Evolutionary conservation across 2,113 vertebrate species (phyloP), one percentile per base, ranked within the genome.

Genomic region (Neoarius graeffei): DNA sequence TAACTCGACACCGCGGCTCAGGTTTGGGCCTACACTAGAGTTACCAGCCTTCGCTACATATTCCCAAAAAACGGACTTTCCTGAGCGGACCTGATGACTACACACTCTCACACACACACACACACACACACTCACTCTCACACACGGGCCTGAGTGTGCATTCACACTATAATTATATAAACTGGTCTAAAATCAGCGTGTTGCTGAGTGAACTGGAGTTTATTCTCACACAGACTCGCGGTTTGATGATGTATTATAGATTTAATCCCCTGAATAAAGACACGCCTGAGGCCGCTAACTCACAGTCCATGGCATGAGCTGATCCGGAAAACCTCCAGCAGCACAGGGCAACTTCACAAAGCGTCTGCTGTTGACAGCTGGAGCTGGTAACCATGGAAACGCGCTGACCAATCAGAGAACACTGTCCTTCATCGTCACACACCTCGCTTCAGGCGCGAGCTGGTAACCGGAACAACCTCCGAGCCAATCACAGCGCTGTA

Each of bases 341-440:
- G 54, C n/a, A n/a, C 81, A 6, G 23, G 4, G 27, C 76, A 62
- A 48, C 73, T 87, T 93, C 93, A 87, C 93, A 93, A 89, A 87
- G 69, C 90, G 85, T 77, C 89, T 87, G 88, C 66, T 88, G 91
- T 91, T 91, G 90, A 73, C 73, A 91, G 67, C 57, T 48, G 79
- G 86, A 90, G 66, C 79, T 91, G 90, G 95, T 95, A 93, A 96
- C 95, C 92, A 95, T 5, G 92, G 93, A 91, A 84, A 91, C 89
- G n/a, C 1, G 13, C 83, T 90, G 79, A 89, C 95, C 30, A 71
- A 35, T 73, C 71, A 73, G 2, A 13, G 10, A 67, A 3, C 42
- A 42, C 52, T 9, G 14, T 35, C 27, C 27, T 7, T 71, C 67
- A 71, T 62, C 67, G 27, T 15, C 5, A 8, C 23, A 67, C n/a